Percentiles rank a stretch among this genome's conserved stretches.
Evolutionary conservation across 2,888 invertebrate genomes (phyloP).

Genomic region (Steinernema carpocapsae): DNA sequence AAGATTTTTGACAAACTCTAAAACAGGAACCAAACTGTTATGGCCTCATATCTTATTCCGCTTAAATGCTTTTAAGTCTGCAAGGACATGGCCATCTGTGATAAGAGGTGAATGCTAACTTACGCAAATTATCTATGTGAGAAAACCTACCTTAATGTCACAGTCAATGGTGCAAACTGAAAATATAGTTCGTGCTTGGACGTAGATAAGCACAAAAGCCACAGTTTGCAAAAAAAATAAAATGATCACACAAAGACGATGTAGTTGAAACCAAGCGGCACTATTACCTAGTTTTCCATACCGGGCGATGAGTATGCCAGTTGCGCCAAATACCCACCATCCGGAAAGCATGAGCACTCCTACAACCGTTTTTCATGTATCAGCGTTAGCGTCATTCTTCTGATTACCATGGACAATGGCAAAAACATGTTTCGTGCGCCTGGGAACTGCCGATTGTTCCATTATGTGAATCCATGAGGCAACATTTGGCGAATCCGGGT

Average conservation of each 20-base stretch:
- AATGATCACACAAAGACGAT: neutral
- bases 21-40: neutral
- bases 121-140: too few relatives aligned
- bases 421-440: constrained; percentile 12
- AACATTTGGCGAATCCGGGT: neutral
- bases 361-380: neutral
- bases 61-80: too few relatives aligned
- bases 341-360: constrained; percentile 21
- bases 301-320: constrained; percentile 4
- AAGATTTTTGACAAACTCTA: neutral
- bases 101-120: too few relatives aligned
- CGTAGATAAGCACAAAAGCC: constrained; percentile 16
- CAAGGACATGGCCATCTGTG: too few relatives aligned
- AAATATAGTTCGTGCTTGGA: neutral
- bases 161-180: neutral
- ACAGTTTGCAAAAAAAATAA: neutral
- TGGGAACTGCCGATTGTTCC: constrained; percentile 7
- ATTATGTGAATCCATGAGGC: constrained; percentile 8
- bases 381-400: neutral
- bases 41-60: too few relatives aligned
- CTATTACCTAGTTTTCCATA: neutral
- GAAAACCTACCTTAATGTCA: neutral
- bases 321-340: constrained; percentile 21
- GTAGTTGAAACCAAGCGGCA: neutral
- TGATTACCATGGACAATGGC: constrained; percentile 8